Base-by-base conservation (phyloP, 1,140 invertebrate genomes). In the Asbolus verrucosus region DNA sequence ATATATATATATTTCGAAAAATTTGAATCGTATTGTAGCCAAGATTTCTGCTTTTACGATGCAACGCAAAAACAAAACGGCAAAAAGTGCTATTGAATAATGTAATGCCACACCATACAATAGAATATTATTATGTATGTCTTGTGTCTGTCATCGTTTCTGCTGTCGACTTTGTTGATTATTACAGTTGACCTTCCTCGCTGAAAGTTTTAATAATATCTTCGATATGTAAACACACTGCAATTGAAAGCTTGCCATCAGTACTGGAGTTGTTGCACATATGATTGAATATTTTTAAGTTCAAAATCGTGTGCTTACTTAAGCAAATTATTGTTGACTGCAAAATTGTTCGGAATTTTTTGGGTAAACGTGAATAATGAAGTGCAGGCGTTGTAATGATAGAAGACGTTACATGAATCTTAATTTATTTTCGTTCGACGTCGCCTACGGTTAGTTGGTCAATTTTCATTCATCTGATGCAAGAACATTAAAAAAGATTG, bases 391-490 rank as follows among this genome's bases (percentile, higher is more conserved):
- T 27, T 13, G 46, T 54, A 54, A 54, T 31, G 46, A 54, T 24
- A 54, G 46, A 14, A 54, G 24, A 24, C 14, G 46, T 27, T 21
- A 13, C 11, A 54, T 54, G 27, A 11, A 54, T 1, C 18, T 2
- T 19, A 6, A 21, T 54, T 54, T 54, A 54, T 54, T 54, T 24
- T 54, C 27, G 21, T 14, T 30, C 11, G 13, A 54, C 8, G 6
- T 18, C 27, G 19, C 46, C 46, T 14, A 54, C 46, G 46, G 41
- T 27, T 13, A 54, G 46, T 54, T 30, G 46, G 46, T 54, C 46
- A 54, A 27, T 27, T 54, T 54, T 54, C 46, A 54, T 54, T 54
- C 8, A 54, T 54, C n/a, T n/a, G 46, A 54, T 54, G 21, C 21
- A 54, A 54, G 21, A 27, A 6, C 19, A 6, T 21, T 1, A 50